Base-by-base conservation (phyloP, 2,797 vertebrate genomes). In the Agapornis canus region DNA sequence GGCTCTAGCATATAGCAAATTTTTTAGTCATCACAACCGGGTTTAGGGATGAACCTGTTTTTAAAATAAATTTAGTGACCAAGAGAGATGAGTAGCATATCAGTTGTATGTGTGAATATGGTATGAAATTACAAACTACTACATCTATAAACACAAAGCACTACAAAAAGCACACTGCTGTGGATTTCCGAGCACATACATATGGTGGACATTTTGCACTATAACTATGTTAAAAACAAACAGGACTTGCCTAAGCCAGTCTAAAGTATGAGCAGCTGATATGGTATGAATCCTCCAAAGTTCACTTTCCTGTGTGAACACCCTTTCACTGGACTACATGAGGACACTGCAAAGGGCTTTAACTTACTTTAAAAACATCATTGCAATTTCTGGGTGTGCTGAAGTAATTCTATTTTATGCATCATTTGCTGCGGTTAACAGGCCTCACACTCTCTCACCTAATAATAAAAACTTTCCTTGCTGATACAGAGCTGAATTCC, bases 331-430 rank as follows among this genome's bases (percentile, higher is more conserved):
- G 47, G 31, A 16, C 23, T 61, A 25, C 18, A 21, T 16, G 10
- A 22, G n/a, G 23, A 54, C 27, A 40, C 8, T 77, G 18, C 11
- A 72, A 37, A 68, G 25, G 10, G 5, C 21, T 82, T 81, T n/a
- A 31, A 54, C 66, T 21, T 40, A 3, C 43, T 42, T 66, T 51
- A 80, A 17, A 47, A 82, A 43, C 31, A 42, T 25, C 56, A 4
- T 9, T 80, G 29, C 31, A 65, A 13, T 51, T 92, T 61, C 42
- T 86, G 35, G 5, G 47, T 86, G 9, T 86, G 56, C 59, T 84
- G 73, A 59, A 88, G 31, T 7, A 66, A 39, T 82, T 92, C 84
- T 63, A 85, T 89, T 93, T 91, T 76, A 77, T 86, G 78, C 73
- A 59, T 54, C 7, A 0, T 76, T 80, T 75, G 21, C 61, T 45